Conservation (phyloP, 2,113 vertebrate genomes). For the Gnathonemus longibarbis region DNA sequence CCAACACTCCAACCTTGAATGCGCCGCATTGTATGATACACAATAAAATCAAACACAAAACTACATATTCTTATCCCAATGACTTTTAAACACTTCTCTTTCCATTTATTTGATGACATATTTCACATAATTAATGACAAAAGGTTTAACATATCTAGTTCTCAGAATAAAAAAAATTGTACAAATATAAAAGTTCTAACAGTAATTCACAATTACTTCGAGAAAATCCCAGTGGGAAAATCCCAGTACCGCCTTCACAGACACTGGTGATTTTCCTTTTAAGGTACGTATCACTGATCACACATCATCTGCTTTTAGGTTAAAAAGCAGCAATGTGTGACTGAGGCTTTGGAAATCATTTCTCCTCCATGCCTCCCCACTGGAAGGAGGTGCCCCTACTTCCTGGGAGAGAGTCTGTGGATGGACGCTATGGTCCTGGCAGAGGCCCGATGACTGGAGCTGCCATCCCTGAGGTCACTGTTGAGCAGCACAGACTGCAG, state of each 20-base stretch:
- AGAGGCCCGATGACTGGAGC: conserved; percentile 12
- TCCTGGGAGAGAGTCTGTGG: conserved; percentile 33
- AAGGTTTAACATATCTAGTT: neutral
- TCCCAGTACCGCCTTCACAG: neutral
- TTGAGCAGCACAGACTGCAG: conserved; percentile 69
- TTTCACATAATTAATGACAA: neutral
- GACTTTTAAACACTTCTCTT: neutral
- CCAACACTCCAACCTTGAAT: neutral
- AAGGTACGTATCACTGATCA: neutral
- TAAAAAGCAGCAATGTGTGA: neutral
- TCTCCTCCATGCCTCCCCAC: neutral
- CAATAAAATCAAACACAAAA: neutral
- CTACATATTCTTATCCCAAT: neutral
- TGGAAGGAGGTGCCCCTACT: neutral
- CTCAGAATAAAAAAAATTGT: neutral
- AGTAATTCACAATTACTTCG: neutral
- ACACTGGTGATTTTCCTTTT: neutral
- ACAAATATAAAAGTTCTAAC: neutral
- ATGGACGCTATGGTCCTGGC: conserved; percentile 46
- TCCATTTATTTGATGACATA: neutral
- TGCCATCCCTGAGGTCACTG: conserved; percentile 46
- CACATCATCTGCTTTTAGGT: neutral
- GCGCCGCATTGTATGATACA: too few species aligned
- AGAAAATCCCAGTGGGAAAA: neutral
- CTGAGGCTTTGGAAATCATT: neutral